Conservation (phyloP, 2,113 vertebrate genomes). For the Hirundichthys speculiger region DNA sequence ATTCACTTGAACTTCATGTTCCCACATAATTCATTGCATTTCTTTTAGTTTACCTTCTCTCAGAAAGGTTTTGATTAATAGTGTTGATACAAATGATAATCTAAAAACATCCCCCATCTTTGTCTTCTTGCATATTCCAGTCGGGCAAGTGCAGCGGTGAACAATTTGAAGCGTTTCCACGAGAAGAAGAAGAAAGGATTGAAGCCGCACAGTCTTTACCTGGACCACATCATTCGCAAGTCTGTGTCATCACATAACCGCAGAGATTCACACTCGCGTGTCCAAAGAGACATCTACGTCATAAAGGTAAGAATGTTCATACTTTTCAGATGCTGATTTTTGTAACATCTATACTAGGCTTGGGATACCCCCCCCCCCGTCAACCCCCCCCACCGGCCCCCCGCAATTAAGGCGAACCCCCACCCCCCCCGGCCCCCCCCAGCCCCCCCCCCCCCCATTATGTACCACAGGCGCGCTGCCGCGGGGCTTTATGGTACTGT, state of each 20-base stretch:
- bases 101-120: not conserved
- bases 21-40: not conserved
- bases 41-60: not conserved
- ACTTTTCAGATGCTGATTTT: not conserved
- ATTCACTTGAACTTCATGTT: not conserved
- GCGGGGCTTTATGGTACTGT: too few species aligned
- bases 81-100: not conserved
- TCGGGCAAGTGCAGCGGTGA: conserved; percentile 93
- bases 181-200: conserved; percentile 97
- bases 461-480: too few species aligned
- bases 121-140: conserved; percentile 68
- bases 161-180: conserved; percentile 95
- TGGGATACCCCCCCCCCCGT: too few species aligned
- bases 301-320: conserved; percentile 85
- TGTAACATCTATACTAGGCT: not conserved
- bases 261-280: conserved; percentile 89
- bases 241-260: conserved; percentile 87
- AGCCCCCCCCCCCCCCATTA: too few species aligned
- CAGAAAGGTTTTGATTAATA: not conserved
- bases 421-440: too few species aligned
- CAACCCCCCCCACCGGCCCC: too few species aligned
- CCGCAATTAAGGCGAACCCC: too few species aligned
- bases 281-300: conserved; percentile 93
- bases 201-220: conserved; percentile 95
- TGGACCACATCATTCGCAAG: conserved; percentile 97